Percentiles rank a stretch among this genome's conserved stretches.
phyloP scores from a whole-genome alignment of 2,888 invertebrate species.

The Pyralis farinalis region DNA sequence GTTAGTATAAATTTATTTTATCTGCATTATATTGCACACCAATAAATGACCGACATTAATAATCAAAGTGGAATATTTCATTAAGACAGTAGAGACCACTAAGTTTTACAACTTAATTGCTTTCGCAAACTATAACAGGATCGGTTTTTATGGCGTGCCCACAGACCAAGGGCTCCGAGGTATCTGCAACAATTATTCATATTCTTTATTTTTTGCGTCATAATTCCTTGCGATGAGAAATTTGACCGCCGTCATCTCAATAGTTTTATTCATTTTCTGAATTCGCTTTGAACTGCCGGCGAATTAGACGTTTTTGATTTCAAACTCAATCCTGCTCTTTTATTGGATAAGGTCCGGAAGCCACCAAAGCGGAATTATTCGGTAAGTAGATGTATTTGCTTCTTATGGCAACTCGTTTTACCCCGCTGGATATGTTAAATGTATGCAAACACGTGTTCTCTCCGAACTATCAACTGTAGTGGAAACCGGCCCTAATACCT shows the following conservation, averaged over 20 bases:
- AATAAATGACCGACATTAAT: slow-evolving; percentile 64
- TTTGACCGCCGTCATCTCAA: slow-evolving; percentile 39
- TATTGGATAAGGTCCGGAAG: no score
- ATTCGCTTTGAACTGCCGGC: slow-evolving; percentile 22
- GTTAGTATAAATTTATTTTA: slow-evolving; percentile 47
- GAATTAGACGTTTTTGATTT: slow-evolving; percentile 22
- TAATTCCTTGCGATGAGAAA: slow-evolving; percentile 57
- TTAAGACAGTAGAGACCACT: slow-evolving; percentile 64
- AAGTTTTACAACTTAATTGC: slow-evolving; percentile 76
- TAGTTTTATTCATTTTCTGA: slow-evolving; percentile 31
- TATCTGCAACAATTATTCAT: slow-evolving; percentile 45
- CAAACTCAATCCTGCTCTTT: no score
- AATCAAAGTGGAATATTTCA: slow-evolving; percentile 69
- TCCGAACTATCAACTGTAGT: no score
- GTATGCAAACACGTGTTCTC: no score
- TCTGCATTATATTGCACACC: slow-evolving; percentile 45
- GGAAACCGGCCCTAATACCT: not conserved
- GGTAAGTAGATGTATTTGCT: not conserved
- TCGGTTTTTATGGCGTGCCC: slow-evolving; percentile 63
- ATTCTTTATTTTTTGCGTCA: slow-evolving; percentile 54
- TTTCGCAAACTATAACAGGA: slow-evolving; percentile 72
- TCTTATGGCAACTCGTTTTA: no score
- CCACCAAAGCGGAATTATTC: slow-evolving; percentile 1
- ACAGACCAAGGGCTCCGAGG: slow-evolving; percentile 48
- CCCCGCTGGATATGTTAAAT: no score